These are phyloP conservation scores for Papilio polytes DNA, from an alignment of 1,140 invertebrate genomes.

Conservation along the genomic window DNA sequence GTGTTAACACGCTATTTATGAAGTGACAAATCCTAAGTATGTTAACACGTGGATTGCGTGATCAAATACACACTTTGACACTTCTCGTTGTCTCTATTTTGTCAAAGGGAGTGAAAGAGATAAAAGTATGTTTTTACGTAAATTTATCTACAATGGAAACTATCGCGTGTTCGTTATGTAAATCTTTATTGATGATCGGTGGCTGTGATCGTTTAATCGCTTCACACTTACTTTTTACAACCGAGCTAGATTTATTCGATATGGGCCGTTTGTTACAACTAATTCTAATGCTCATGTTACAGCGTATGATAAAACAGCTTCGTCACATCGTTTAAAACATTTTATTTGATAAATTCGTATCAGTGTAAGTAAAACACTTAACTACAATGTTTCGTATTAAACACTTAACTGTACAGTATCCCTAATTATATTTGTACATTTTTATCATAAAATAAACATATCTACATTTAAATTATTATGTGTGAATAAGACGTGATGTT, in stretches of 20 bases:
- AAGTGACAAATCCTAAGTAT: neutral
- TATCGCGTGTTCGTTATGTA: slow-evolving; percentile 15
- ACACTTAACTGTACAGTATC: too few species aligned
- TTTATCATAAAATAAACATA: too few species aligned
- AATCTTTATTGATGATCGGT: slow-evolving; percentile 35
- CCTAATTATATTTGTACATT: too few species aligned
- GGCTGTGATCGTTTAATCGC: slow-evolving; percentile 36
- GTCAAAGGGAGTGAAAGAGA: neutral
- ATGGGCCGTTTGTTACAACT: slow-evolving; percentile 28
- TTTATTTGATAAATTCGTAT: neutral
- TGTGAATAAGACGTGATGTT: too few species aligned
- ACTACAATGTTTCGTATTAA: too few species aligned
- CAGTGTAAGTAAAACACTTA: too few species aligned
- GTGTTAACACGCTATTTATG: slow-evolving; percentile 28
- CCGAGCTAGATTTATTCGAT: slow-evolving; percentile 31
- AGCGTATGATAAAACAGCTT: neutral
- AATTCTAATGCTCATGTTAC: neutral
- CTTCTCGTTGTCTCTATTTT: neutral
- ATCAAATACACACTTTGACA: neutral
- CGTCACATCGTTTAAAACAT: neutral
- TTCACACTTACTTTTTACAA: slow-evolving; percentile 28
- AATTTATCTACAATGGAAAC: neutral
- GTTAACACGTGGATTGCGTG: slow-evolving; percentile 31
- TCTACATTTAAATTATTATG: too few species aligned
- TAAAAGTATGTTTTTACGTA: neutral